Evolutionary conservation across 1,140 invertebrate genomes (phyloP), one percentile per base, ranked within the genome.

Genomic region (Condylostylus longicornis): DNA sequence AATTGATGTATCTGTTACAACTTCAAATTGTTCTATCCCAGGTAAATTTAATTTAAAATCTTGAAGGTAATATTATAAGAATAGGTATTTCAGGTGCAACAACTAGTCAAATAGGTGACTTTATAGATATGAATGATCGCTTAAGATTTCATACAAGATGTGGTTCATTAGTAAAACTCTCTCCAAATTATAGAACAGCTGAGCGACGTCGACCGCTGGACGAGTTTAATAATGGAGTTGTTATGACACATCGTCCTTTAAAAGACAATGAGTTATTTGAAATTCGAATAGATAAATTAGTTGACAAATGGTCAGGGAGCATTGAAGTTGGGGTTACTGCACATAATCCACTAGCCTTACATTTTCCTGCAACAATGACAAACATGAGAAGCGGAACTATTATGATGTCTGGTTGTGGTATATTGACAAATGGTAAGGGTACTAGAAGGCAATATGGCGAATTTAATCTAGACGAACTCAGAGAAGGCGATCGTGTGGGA

Each of bases 361-460:
- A 91, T 31, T 94, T 94, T 63, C 91, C 90, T 18, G 86, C 87
- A 2, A 97, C 91, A 10, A 94, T 97, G 89, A 97, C 90, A 2
- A 94, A 95, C 61, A 84, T 96, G 79, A 72, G 87, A 38, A 83
- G 82, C 12, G 89, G 90, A 2, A 94, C 89, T 3, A 89, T 89
- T 4, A 94, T 96, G 84, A 94, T 96, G 88, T 93, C 87, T 23
- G 89, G 90, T 1, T 89, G 85, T 66, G 89, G 89, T 25, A 93
- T 96, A 46, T 63, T 94, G 4, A 83, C 87, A 6, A 94, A 94
- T 63, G 89, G 89, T 3, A 89, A 93, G 63, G 88, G 87, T 4
- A 90, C 83, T 2, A 74, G 84, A 40, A 69, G 85, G 20, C 87
- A 94, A 58, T 95, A 96, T 62, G 89, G 88, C 0, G 78, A 90